Conservation (phyloP, 1,140 invertebrate genomes). For the Psix sp. region DNA sequence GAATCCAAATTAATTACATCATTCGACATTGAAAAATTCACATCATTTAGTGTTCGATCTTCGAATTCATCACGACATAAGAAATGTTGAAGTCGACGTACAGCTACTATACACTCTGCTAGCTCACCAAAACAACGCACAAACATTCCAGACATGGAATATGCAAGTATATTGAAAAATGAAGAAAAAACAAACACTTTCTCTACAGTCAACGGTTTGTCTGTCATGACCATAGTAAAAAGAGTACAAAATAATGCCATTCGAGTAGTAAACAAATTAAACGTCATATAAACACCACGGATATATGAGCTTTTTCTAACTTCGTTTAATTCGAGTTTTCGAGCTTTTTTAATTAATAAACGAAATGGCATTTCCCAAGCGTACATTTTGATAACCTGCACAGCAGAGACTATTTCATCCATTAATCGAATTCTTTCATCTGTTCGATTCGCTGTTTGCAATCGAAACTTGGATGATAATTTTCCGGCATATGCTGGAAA, state of each 20-base stretch:
- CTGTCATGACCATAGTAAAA: conserved; percentile 78
- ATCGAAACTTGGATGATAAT: conserved; percentile 80
- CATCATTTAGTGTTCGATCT: conserved; percentile 25
- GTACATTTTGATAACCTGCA: conserved; percentile 90
- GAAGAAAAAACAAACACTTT: conserved; percentile 82
- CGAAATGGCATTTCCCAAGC: conserved; percentile 86
- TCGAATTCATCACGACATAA: conserved; percentile 77
- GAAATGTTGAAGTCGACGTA: conserved; percentile 79
- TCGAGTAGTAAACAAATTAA: conserved; percentile 83
- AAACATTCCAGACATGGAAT: conserved; percentile 84
- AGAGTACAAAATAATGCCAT: conserved; percentile 82
- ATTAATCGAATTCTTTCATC: conserved; percentile 87
- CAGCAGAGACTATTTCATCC: conserved; percentile 86
- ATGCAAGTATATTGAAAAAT: conserved; percentile 81
- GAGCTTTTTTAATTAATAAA: conserved; percentile 78
- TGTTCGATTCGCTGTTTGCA: conserved; percentile 82
- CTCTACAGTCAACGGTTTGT: conserved; percentile 78
- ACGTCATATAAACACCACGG: conserved; percentile 84
- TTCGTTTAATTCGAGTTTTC: conserved; percentile 80
- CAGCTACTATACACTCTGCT: conserved; percentile 80
- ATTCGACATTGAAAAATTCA: conserved; percentile 14
- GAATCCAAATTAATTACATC: conserved; percentile 58
- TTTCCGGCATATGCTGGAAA: conserved; percentile 81
- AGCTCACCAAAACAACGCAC: conserved; percentile 82
- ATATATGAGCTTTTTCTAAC: conserved; percentile 83